Percentiles rank a stretch among this genome's conserved stretches.
Evolutionary conservation across 2,888 invertebrate species (phyloP).

Genomic region (Microplitis deprimator): DNA sequence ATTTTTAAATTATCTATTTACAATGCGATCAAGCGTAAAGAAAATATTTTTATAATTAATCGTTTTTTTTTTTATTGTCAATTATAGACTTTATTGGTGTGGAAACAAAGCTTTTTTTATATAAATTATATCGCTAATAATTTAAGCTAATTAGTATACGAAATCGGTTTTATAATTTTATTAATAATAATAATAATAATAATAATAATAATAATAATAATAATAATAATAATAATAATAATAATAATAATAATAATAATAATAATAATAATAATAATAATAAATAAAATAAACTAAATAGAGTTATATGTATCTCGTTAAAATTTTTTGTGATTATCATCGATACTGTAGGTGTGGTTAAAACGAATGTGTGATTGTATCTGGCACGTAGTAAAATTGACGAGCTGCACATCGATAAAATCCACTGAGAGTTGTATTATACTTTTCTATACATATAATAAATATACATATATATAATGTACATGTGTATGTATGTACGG

Average conservation of each 20-base stretch:
- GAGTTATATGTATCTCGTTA: neutral
- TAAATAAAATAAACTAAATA: neutral
- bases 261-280: neutral
- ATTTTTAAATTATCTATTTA: neutral
- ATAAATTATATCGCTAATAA: neutral
- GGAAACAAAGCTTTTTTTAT: neutral
- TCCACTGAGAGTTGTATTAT: conserved; percentile 11
- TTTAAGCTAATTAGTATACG: neutral
- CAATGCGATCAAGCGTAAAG: neutral
- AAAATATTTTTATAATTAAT: neutral
- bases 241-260: too few species aligned
- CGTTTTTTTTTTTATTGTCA: neutral
- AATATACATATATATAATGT: neutral
- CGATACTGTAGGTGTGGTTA: conserved; percentile 6
- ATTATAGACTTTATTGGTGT: neutral
- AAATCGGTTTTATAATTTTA: neutral
- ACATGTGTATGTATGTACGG: conserved; percentile 27
- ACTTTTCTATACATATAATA: neutral
- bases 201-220: too few species aligned
- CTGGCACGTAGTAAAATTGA: conserved; percentile 31
- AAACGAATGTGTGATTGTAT: conserved; percentile 11
- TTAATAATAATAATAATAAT: too few species aligned
- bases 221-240: neutral
- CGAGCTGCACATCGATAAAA: conserved; percentile 41
- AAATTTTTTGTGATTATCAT: conserved; percentile 25